These are phyloP conservation scores for Chrysomela aeneicollis DNA, from an alignment of 2,888 invertebrate species.

Conservation along the genomic window DNA sequence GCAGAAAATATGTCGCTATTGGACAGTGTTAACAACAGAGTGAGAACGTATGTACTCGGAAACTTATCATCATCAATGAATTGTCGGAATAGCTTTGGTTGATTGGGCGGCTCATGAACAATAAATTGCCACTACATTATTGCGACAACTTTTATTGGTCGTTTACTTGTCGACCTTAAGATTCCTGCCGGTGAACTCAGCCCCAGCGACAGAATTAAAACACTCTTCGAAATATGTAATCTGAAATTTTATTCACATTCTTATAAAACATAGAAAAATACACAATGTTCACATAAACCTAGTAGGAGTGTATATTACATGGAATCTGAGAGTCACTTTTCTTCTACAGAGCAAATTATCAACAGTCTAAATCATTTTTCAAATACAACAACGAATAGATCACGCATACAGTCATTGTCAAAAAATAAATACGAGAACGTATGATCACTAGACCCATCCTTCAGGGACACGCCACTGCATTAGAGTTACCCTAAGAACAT, in stretches of 20 bases:
- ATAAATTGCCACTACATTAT: not conserved
- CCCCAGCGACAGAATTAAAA: not conserved
- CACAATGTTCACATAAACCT: slow-evolving; percentile 47
- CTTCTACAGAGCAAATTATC: slow-evolving; percentile 43
- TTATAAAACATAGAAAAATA: slow-evolving; percentile 37
- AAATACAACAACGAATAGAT: slow-evolving; percentile 56
- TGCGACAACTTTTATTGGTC: not conserved
- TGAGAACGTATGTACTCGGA: no score
- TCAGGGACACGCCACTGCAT: slow-evolving; percentile 43
- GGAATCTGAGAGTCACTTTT: slow-evolving; percentile 49
- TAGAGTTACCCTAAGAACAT: slow-evolving; percentile 46
- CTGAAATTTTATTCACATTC: slow-evolving; percentile 23
- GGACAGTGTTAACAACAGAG: no score
- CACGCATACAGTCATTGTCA: slow-evolving; percentile 57
- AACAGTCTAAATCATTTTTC: slow-evolving; percentile 56
- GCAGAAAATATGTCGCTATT: no score
- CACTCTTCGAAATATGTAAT: slow-evolving; percentile 16
- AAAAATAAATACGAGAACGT: slow-evolving; percentile 56
- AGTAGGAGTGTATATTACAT: slow-evolving; percentile 52
- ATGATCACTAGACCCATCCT: slow-evolving; percentile 51
- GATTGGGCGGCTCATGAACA: not conserved
- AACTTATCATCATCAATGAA: no score
- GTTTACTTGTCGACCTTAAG: not conserved
- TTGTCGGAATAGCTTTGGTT: not conserved
- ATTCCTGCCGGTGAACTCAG: not conserved